Conservation (phyloP, 2,797 vertebrate species). For the Myotis planiceps region DNA sequence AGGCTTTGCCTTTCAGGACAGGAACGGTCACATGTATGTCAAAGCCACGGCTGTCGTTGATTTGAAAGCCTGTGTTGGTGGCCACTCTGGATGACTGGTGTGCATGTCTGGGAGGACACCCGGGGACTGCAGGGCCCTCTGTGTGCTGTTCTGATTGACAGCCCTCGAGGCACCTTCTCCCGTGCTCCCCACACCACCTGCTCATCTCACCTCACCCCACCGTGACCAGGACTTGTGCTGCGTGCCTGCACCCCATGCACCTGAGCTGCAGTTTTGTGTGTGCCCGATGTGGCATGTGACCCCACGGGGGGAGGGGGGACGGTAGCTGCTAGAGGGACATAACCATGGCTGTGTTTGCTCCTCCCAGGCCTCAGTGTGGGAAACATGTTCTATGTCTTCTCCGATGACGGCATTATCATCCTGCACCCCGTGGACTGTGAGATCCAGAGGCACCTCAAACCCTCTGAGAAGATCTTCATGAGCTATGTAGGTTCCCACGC, state of each 20-base stretch:
- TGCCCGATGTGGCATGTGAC: not conserved
- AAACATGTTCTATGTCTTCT: slow-evolving; percentile 98
- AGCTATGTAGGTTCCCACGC: slow-evolving; percentile 90
- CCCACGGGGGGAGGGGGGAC: rapidly evolving
- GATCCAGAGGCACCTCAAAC: slow-evolving; percentile 93
- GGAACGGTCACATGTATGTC: not conserved
- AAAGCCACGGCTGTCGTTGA: not conserved
- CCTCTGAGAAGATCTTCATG: slow-evolving; percentile 92
- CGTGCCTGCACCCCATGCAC: slow-evolving; percentile 57
- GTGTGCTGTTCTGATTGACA: not conserved
- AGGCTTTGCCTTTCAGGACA: not conserved
- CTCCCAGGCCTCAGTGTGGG: slow-evolving; percentile 94
- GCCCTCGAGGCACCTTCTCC: not conserved
- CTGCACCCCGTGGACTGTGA: slow-evolving; percentile 95
- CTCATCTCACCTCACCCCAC: slow-evolving; percentile 57
- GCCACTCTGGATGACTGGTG: no score
- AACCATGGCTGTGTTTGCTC: slow-evolving; percentile 10
- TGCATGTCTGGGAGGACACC: not conserved
- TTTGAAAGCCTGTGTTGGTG: not conserved
- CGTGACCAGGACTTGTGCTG: slow-evolving; percentile 68
- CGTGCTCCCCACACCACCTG: not conserved
- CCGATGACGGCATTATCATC: slow-evolving; percentile 93
- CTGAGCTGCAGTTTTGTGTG: not conserved
- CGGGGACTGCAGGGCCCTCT: not conserved
- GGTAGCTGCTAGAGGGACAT: not conserved